Conservation (phyloP, 2,113 vertebrate species). For the Ovis aries region DNA sequence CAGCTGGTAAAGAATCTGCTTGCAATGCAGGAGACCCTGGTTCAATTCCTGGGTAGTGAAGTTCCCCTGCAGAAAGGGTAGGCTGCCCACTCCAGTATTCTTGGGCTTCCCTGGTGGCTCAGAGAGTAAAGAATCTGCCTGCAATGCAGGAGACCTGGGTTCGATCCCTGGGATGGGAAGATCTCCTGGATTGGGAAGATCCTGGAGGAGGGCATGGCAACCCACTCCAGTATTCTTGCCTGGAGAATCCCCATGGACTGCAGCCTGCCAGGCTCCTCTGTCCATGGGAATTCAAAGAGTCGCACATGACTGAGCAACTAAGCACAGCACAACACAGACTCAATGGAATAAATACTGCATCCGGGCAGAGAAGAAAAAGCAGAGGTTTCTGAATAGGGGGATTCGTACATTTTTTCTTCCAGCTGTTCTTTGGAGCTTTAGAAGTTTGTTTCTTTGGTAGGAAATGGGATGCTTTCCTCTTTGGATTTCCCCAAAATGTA, state of each 20-base stretch:
- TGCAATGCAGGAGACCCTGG: neutral
- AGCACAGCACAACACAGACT: neutral
- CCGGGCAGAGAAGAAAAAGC: neutral
- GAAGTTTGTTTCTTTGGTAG: constrained; percentile 34
- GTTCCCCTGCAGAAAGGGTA: neutral
- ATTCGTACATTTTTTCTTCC: constrained; percentile 26
- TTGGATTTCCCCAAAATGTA: neutral
- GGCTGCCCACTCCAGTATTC: neutral
- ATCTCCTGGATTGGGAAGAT: neutral
- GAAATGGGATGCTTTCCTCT: constrained; percentile 10
- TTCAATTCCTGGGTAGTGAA: neutral
- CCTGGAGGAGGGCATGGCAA: neutral
- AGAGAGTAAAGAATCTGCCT: neutral
- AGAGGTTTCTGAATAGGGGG: neutral
- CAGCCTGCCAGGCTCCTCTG: neutral
- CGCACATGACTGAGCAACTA: neutral
- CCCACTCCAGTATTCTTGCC: neutral
- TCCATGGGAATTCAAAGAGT: neutral
- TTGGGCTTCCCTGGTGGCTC: neutral
- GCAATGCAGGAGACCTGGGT: neutral
- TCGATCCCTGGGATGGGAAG: neutral
- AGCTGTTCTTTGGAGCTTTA: neutral
- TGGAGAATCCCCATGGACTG: neutral
- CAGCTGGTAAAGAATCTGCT: neutral
- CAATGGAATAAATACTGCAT: neutral